phyloP scores from a whole-genome alignment of 1,140 invertebrate species.

The Saccostrea glomerata region DNA sequence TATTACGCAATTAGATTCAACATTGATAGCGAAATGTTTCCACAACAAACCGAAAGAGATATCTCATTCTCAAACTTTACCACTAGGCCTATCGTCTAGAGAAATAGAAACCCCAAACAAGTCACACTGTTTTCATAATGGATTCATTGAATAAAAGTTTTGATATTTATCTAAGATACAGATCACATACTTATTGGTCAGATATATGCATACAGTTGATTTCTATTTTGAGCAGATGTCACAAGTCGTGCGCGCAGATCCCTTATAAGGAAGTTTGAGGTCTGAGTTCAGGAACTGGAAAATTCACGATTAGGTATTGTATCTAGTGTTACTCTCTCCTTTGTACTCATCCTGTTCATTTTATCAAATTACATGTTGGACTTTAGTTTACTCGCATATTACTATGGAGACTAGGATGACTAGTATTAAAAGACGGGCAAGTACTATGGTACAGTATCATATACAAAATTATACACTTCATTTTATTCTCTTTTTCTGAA shows the following conservation, averaged over 20 bases:
- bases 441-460: neutral
- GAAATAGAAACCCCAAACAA: neutral
- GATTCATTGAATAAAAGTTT: neutral
- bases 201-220: neutral
- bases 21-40: neutral
- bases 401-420: conserved; percentile 12
- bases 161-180: neutral
- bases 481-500: neutral
- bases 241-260: neutral
- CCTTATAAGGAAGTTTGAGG: neutral
- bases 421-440: neutral
- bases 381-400: neutral
- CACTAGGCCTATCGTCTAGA: no score
- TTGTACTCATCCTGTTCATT: neutral
- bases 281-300: conserved; percentile 19
- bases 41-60: neutral
- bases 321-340: neutral
- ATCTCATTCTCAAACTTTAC: neutral
- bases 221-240: conserved; percentile 22
- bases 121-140: neutral
- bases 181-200: neutral
- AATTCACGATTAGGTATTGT: conserved; percentile 29
- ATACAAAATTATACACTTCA: no score
- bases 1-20: neutral
- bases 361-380: neutral